Evolutionary conservation across 2,113 vertebrate genomes (phyloP).

Genomic region (Apus apus): DNA sequence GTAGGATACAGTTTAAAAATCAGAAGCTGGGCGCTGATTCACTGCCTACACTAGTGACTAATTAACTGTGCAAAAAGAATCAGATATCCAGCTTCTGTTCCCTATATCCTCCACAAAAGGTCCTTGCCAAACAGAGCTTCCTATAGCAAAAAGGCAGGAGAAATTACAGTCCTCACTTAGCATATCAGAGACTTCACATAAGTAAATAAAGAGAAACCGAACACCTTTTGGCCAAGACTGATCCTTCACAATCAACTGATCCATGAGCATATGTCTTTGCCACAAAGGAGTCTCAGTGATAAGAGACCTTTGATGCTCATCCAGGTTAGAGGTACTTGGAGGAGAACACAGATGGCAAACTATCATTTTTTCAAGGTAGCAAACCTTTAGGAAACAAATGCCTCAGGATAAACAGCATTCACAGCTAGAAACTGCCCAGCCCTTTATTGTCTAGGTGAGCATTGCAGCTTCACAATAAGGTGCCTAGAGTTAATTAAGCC

Average conservation of each 20-base stretch:
- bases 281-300: not conserved
- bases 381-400: conserved; percentile 41
- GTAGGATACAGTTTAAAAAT: not conserved
- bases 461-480: not conserved
- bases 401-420: conserved; percentile 7
- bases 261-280: not conserved
- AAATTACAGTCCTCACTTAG: not conserved
- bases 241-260: not conserved
- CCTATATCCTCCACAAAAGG: not conserved
- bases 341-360: conserved; percentile 22
- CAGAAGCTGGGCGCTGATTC: not conserved
- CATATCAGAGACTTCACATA: not conserved
- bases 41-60: not conserved
- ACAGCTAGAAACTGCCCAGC: not conserved
- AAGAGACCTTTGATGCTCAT: not conserved
- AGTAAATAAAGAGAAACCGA: not conserved
- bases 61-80: not conserved
- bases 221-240: not conserved
- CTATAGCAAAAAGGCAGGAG: not conserved
- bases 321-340: not conserved
- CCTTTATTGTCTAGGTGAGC: conserved; percentile 31
- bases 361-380: not conserved
- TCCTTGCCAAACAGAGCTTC: not conserved
- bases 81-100: not conserved
- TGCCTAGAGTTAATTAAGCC: conserved; percentile 24